phyloP scores from a whole-genome alignment of 2,113 vertebrate genomes.

The Cynocephalus volans region DNA sequence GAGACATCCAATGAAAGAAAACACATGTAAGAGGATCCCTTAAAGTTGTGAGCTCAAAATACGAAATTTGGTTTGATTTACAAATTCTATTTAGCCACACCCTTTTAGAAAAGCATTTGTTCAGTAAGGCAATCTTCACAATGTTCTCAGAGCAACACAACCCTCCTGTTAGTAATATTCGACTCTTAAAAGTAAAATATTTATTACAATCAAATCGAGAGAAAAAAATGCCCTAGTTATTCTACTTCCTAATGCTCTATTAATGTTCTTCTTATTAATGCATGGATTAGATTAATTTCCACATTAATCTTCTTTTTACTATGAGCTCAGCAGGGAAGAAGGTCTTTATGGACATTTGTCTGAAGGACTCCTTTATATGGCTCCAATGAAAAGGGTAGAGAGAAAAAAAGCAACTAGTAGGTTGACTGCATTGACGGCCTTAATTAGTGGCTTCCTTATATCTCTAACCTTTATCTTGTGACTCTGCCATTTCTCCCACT shows the following conservation, averaged over 20 bases:
- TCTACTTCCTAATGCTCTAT: too few relatives aligned
- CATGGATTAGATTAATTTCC: conserved; percentile 52
- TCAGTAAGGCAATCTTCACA: not conserved
- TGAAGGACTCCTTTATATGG: not conserved
- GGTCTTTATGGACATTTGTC: not conserved
- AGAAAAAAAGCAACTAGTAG: not conserved
- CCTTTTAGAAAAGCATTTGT: conserved; percentile 42
- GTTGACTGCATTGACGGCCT: not conserved
- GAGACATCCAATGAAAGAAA: conserved; percentile 33
- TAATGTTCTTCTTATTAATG: conserved; percentile 42
- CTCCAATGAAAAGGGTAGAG: not conserved
- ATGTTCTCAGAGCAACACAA: not conserved
- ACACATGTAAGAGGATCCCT: not conserved
- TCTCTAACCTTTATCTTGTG: not conserved
- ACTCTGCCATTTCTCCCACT: not conserved
- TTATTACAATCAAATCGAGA: conserved; percentile 55
- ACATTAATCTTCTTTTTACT: conserved; percentile 53
- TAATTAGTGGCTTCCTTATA: not conserved
- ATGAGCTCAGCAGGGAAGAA: conserved; percentile 27
- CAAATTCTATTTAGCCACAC: not conserved
- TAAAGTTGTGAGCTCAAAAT: conserved; percentile 16
- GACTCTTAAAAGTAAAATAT: conserved; percentile 37
- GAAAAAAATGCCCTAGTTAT: not conserved
- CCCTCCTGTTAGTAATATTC: conserved; percentile 19
- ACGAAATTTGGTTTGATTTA: conserved; percentile 18